Conservation (phyloP, 1,140 invertebrate species). For the Cydia pomonella region DNA sequence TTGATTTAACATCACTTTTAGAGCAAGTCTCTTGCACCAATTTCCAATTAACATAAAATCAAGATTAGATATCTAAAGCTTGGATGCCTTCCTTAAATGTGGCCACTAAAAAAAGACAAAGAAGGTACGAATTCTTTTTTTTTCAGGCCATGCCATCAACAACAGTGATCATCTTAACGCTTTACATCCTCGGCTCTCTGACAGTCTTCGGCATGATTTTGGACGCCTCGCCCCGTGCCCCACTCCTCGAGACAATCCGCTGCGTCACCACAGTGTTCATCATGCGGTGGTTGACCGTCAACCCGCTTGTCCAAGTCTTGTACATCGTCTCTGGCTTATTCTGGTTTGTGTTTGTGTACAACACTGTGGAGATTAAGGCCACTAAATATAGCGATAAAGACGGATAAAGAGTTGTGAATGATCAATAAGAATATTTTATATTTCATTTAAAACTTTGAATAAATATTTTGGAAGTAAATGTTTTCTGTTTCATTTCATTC, state of each 20-base stretch:
- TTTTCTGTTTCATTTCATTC: too few species aligned
- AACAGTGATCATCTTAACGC: slow-evolving; percentile 73
- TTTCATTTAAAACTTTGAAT: too few species aligned
- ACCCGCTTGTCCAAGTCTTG: slow-evolving; percentile 58
- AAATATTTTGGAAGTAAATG: too few species aligned
- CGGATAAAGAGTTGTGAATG: too few species aligned
- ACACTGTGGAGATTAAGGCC: slow-evolving; percentile 44
- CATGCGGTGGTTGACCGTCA: slow-evolving; percentile 48
- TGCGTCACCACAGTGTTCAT: slow-evolving; percentile 67
- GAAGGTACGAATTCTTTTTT: slow-evolving; percentile 16
- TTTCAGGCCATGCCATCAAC: slow-evolving; percentile 81
- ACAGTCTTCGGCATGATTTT: slow-evolving; percentile 85
- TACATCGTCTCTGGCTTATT: slow-evolving; percentile 69
- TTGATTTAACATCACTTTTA: too few species aligned
- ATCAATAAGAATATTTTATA: not conserved
- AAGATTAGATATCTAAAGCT: not conserved
- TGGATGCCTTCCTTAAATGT: not conserved
- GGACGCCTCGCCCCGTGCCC: slow-evolving; percentile 78
- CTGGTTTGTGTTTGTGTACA: slow-evolving; percentile 63
- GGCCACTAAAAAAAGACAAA: not conserved
- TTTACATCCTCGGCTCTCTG: slow-evolving; percentile 83
- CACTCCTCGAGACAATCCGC: slow-evolving; percentile 76
- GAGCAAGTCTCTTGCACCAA: too few species aligned
- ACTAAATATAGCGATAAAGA: slow-evolving; percentile 40
- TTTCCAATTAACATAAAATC: too few species aligned